A percentile compares a stretch with the other conserved stretches of the same genome.
Evolutionary conservation across 2,888 invertebrate genomes (phyloP).

Genomic region (Drosophila melanocephala): DNA sequence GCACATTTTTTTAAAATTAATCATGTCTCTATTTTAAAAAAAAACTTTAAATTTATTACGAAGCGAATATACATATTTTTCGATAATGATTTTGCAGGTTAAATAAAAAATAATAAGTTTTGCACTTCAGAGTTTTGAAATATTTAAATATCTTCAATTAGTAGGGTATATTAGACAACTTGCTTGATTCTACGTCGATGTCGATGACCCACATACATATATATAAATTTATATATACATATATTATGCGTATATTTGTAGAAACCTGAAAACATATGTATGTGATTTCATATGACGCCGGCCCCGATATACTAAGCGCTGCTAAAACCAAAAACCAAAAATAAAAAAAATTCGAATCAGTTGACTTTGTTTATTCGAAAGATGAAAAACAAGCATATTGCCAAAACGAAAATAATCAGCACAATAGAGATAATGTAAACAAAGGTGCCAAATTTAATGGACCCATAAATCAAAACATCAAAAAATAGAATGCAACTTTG

Average conservation of each 20-base stretch:
- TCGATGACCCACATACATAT: constrained; percentile 68
- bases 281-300: constrained; percentile 31
- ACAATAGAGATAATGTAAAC: constrained; percentile 41
- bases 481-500: background rate
- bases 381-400: constrained; percentile 50
- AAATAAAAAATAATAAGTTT: background rate
- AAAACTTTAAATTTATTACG: background rate
- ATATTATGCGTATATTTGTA: constrained; percentile 1
- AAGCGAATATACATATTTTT: background rate
- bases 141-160: background rate
- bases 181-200: constrained; percentile 23
- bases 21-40: background rate
- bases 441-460: constrained; percentile 19
- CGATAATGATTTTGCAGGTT: background rate
- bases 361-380: constrained; percentile 71
- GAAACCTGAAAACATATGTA: constrained; percentile 26
- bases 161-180: constrained; percentile 25
- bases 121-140: background rate
- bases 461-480: constrained; percentile 26
- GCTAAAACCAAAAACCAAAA: constrained; percentile 4
- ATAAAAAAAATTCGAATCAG: constrained; percentile 42
- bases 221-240: constrained; percentile 37
- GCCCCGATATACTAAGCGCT: constrained; percentile 15
- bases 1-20: background rate
- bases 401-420: constrained; percentile 26